These are phyloP conservation scores for Ophion obscuratus DNA, from an alignment of 2,888 invertebrate genomes.

Conservation along the genomic window DNA sequence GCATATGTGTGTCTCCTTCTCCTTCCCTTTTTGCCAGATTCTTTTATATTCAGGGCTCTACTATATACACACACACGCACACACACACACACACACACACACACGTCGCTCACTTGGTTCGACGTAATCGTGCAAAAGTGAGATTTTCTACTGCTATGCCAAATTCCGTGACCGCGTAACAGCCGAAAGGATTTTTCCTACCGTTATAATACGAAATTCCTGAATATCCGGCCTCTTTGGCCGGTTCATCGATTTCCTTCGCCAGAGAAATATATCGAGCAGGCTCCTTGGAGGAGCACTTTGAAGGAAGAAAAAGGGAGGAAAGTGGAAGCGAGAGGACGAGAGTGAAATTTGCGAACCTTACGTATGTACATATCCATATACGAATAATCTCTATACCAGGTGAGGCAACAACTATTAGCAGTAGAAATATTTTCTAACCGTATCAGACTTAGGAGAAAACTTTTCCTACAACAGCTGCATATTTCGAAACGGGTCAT, in stretches of 20 bases:
- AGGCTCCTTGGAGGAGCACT: constrained; percentile 12
- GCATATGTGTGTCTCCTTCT: neutral
- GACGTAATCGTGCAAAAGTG: constrained; percentile 50
- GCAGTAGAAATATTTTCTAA: too few species aligned
- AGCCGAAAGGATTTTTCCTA: constrained; percentile 21
- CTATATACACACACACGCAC: too few species aligned
- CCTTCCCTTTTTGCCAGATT: constrained; percentile 5
- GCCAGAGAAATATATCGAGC: constrained; percentile 31
- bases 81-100: neutral
- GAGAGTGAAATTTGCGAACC: neutral
- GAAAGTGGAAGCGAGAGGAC: constrained; percentile 5
- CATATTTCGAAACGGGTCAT: too few species aligned
- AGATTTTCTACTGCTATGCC: constrained; percentile 59
- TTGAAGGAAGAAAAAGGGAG: constrained; percentile 7
- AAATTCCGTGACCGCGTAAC: constrained; percentile 50
- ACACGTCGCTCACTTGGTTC: constrained; percentile 16
- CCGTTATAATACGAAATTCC: constrained; percentile 62
- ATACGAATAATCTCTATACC: too few species aligned
- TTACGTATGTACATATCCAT: neutral
- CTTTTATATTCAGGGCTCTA: neutral
- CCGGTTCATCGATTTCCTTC: constrained; percentile 11
- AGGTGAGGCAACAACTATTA: too few species aligned
- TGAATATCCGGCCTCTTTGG: constrained; percentile 43
- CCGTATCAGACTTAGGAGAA: too few species aligned
- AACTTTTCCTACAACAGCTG: too few species aligned